These are phyloP conservation scores for Polydrusus cervinus DNA, from an alignment of 2,888 invertebrate species.

Conservation along the genomic window DNA sequence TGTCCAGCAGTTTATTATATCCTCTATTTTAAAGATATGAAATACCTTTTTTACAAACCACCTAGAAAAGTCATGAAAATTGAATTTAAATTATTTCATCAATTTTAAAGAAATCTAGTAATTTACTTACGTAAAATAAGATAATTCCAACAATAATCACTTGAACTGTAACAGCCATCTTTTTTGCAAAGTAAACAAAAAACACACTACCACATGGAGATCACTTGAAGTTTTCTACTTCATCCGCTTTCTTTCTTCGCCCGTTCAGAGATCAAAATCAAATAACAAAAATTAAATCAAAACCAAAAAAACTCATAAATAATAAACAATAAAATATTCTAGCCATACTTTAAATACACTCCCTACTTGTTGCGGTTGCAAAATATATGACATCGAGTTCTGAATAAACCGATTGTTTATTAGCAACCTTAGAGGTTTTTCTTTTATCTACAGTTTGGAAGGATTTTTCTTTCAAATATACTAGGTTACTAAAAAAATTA, in stretches of 20 bases:
- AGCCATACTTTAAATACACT: slow-evolving; percentile 50
- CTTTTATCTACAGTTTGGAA: slow-evolving; percentile 19
- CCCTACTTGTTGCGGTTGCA: slow-evolving; percentile 49
- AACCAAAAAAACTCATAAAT: slow-evolving; percentile 42
- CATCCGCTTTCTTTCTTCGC: neutral
- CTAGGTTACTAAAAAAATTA: neutral
- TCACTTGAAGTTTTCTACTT: neutral
- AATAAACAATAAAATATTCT: slow-evolving; percentile 50
- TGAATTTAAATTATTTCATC: too few relatives aligned
- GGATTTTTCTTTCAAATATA: slow-evolving; percentile 26
- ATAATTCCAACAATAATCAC: slow-evolving; percentile 17
- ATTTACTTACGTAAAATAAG: slow-evolving; percentile 39
- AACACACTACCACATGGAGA: neutral
- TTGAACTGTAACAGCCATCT: slow-evolving; percentile 5
- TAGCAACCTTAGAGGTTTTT: slow-evolving; percentile 33
- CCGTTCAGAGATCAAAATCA: neutral
- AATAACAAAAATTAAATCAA: slow-evolving; percentile 10
- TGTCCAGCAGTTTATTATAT: too few relatives aligned
- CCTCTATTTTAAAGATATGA: too few relatives aligned
- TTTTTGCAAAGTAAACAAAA: slow-evolving; percentile 18
- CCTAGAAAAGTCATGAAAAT: too few relatives aligned
- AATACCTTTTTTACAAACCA: too few relatives aligned
- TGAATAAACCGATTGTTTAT: slow-evolving; percentile 38
- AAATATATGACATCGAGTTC: slow-evolving; percentile 37
- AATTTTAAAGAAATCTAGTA: too few relatives aligned